These are phyloP conservation scores for Pseudopodoces humilis DNA, from an alignment of 2,113 vertebrate genomes.

Conservation along the genomic window DNA sequence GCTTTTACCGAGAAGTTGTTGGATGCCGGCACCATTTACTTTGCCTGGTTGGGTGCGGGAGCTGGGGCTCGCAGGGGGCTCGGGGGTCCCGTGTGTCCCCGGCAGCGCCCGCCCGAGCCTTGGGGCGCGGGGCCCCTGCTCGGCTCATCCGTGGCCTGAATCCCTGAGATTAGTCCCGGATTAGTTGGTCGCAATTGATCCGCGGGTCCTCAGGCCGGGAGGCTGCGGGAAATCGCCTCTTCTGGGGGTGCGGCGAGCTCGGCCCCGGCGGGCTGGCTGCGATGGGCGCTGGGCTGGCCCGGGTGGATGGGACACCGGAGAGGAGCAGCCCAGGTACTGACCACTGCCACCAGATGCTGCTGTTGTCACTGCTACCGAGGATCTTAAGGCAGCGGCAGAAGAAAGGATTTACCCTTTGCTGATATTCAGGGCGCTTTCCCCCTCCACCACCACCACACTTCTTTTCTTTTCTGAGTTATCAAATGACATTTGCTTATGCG, in stretches of 20 bases:
- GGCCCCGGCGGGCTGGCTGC: not conserved
- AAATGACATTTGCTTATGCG: not conserved
- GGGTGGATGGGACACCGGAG: not conserved
- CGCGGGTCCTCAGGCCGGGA: not conserved
- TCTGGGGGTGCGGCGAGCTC: rapidly evolving
- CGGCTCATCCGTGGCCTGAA: conserved; percentile 30
- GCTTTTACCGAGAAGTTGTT: not conserved
- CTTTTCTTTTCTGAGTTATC: not conserved
- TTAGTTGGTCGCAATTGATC: not conserved
- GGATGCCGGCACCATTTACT: rapidly evolving
- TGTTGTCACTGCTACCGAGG: conserved; percentile 63
- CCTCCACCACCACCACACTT: too few species aligned
- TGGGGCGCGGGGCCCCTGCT: not conserved
- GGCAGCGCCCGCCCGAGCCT: not conserved
- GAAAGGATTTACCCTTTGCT: conserved; percentile 40
- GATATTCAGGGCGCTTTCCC: not conserved
- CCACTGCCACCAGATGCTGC: conserved; percentile 75
- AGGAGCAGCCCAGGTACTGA: conserved; percentile 50
- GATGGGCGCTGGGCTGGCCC: not conserved
- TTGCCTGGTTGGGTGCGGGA: rapidly evolving
- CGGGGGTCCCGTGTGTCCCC: rapidly evolving
- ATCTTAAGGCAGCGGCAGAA: not conserved
- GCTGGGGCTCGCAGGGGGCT: not conserved
- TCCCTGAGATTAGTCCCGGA: conserved; percentile 33
- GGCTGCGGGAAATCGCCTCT: not conserved